Evolutionary conservation across 2,888 invertebrate species (phyloP), one percentile per base, ranked within the genome.

Genomic region (Antheraea assamensis): DNA sequence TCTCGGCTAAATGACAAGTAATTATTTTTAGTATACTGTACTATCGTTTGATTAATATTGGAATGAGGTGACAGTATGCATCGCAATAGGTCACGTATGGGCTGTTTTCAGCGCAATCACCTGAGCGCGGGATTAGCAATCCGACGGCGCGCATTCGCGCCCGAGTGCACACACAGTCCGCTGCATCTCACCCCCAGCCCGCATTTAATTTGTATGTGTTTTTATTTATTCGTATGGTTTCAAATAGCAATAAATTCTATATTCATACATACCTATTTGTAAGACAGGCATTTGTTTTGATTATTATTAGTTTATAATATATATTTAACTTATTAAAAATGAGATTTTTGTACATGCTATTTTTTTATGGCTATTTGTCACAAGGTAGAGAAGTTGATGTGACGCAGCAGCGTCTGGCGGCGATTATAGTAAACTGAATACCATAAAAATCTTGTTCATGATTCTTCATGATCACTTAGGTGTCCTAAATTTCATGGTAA

Each of bases 21-120:
- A 30, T 64, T 13, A 64, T 13, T 64, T 64, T 19, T 19, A 64
- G 19, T 27, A 61, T 27, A 27, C 17, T 64, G 15, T 17, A 15
- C 27, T 64, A 30, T 64, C 17, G 30, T 30, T 30, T 27, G 61
- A 72, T 68, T 49, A 68, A 68, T 30, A 17, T 58, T 64, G 19
- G 31, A 21, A 52, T 52, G 30, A 35, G 24, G 35, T 66, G 52
- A 66, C 30, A 30, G 71, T 68, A 42, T 42, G 55, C 55, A 71
- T 58, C 52, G 74, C 82, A 82, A 81, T 81, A 75, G 78, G 79
- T 82, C 83, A 85, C 85, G 84, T 82, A 74, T 74, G 75, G 77
- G 72, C 75, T 75, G 76, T 78, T 74, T 75, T 74, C 72, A 64
- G 77, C 73, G 80, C 82, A 82, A 87, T 85, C 86, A 83, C 78